These are phyloP conservation scores for Ladona fulva DNA, from an alignment of 1,140 invertebrate species.

Conservation along the genomic window DNA sequence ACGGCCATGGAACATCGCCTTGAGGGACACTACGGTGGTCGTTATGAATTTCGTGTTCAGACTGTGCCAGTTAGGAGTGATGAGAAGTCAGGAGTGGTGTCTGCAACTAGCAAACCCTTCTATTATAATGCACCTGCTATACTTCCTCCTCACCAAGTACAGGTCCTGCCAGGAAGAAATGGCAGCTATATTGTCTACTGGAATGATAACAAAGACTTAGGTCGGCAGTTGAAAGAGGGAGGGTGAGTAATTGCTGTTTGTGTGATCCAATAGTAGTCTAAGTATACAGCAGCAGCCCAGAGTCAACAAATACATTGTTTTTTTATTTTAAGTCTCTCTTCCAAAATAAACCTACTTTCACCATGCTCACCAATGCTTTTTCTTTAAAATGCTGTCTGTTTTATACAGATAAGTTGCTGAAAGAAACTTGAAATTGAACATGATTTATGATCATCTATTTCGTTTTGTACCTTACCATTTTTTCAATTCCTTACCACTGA, in stretches of 20 bases:
- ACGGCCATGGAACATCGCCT: slow-evolving; percentile 43
- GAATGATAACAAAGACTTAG: slow-evolving; percentile 34
- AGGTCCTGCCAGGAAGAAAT: slow-evolving; percentile 42
- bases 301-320: too few species aligned
- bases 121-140: slow-evolving; percentile 47
- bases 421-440: too few species aligned
- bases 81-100: slow-evolving; percentile 25
- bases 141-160: slow-evolving; percentile 52
- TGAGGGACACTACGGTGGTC: slow-evolving; percentile 48
- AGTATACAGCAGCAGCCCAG: too few species aligned
- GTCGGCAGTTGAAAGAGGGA: not conserved
- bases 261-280: too few species aligned
- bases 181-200: slow-evolving; percentile 53
- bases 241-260: not conserved
- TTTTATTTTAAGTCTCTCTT: too few species aligned
- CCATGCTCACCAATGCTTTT: too few species aligned
- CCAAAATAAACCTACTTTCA: too few species aligned
- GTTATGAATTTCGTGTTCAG: slow-evolving; percentile 50
- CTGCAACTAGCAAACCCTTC: slow-evolving; percentile 37
- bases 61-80: slow-evolving; percentile 33
- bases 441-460: too few species aligned
- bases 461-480: too few species aligned
- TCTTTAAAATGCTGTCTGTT: too few species aligned
- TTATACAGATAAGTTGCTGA: too few species aligned
- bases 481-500: too few species aligned